Conservation (phyloP, 1,140 invertebrate genomes). For the Trichonephila clavipes region DNA sequence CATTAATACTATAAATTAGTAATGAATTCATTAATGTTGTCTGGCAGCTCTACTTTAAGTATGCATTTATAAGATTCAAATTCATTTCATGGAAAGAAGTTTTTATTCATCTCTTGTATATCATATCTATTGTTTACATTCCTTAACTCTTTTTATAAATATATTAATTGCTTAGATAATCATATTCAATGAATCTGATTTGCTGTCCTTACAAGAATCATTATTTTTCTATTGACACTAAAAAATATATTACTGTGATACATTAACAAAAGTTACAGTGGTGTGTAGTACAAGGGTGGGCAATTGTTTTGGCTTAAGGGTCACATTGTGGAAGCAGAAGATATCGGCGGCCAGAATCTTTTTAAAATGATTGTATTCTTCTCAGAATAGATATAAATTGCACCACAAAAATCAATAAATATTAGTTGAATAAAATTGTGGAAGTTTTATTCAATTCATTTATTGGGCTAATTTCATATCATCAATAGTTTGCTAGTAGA, state of each 20-base stretch:
- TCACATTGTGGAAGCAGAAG: no score
- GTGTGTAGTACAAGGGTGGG: no score
- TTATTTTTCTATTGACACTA: background rate
- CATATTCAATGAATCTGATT: background rate
- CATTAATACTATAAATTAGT: background rate
- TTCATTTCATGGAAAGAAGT: background rate
- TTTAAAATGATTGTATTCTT: no score
- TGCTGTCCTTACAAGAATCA: slow-evolving; percentile 9
- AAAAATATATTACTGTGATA: slow-evolving; percentile 21
- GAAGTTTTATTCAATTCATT: no score
- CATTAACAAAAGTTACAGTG: background rate
- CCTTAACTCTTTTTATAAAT: background rate
- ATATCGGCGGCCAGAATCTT: no score
- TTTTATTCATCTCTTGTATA: background rate
- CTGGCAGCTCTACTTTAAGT: background rate
- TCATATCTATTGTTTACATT: background rate
- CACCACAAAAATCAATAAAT: no score
- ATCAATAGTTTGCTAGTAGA: no score
- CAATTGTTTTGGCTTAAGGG: no score
- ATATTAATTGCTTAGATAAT: background rate
- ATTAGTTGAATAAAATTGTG: no score
- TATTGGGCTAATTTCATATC: no score
- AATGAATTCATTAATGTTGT: background rate
- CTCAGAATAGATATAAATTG: no score
- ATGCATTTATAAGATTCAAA: background rate